These are phyloP conservation scores for Vireo altiloquus DNA, from an alignment of 2,113 vertebrate species.

Conservation along the genomic window DNA sequence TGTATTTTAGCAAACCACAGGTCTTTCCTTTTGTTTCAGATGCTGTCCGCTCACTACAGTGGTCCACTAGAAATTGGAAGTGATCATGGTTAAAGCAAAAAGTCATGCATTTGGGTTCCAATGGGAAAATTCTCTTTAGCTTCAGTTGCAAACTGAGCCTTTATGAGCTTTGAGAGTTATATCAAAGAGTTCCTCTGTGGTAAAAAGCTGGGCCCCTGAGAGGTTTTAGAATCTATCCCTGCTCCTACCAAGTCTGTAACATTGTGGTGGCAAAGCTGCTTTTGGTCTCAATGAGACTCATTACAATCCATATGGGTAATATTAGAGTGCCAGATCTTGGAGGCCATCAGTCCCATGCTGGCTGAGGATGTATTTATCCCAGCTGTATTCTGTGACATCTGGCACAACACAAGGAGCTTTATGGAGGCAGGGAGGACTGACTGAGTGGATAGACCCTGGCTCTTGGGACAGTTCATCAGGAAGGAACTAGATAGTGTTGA, in stretches of 20 bases:
- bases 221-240: not conserved
- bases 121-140: not conserved
- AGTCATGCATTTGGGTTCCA: not conserved
- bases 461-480: not conserved
- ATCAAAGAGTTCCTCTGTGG: not conserved
- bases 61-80: not conserved
- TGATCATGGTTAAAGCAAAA: not conserved
- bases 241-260: not conserved
- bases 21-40: not conserved
- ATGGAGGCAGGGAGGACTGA: not conserved
- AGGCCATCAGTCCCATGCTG: not conserved
- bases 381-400: not conserved
- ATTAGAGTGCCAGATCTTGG: not conserved
- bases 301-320: not conserved
- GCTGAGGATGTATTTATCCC: not conserved
- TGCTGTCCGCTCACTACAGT: not conserved
- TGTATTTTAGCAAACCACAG: not conserved
- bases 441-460: not conserved
- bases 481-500: not conserved
- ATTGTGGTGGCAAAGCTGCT: not conserved
- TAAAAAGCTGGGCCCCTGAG: not conserved
- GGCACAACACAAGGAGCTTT: not conserved
- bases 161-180: not conserved
- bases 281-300: not conserved
- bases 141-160: not conserved